Base-by-base conservation (phyloP, 2,113 vertebrate genomes). In the Macquaria ambigua region DNA sequence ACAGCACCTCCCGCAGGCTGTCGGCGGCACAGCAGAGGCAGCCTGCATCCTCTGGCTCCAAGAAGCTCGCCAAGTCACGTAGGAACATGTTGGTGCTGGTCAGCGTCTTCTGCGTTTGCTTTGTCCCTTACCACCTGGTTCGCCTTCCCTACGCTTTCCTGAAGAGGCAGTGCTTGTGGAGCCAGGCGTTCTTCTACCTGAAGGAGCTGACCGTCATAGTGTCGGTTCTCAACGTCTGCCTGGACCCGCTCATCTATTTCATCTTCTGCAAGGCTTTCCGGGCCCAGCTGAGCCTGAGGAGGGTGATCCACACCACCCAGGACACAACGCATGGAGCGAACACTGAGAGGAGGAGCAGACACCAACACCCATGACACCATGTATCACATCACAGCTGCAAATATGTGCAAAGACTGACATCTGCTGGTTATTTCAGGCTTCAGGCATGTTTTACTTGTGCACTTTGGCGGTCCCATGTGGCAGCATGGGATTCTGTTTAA, bases 161-260 rank as follows among this genome's bases (percentile, higher is more conserved):
- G 21, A 53, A 16, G 34, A 1, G 12, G 4, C 5, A 12, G 18
- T 50, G 78, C 59, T 55, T 3, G 0, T 69, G 46, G 70, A 41
- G 16, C 1, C 77, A 48, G 15, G 41, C 9, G 0, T 79, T 95
- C 46, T 92, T 86, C 52, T 89, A 92, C 75, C 46, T 95, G 34
- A 96, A 95, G 84, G 95, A 96, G 71, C 3, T 90, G 25, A 85
- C 67, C 5, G 37, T 95, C 3, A 43, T 95, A 16, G 41, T 95
- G 84, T 95, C 95, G 0, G 79, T 83, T 2, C 82, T 95, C 28
- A 96, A 95, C 12, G 83, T 95, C n/a, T 96, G 95, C 81, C 82
- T 96, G 82, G 95, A 96, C 81, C 95, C 95, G 0, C 81, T 96
- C 74, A 93, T 96, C 86, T 95, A 96, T 66, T 95, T 95, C 87